These are phyloP conservation scores for Cephalopterus ornatus DNA, from an alignment of 2,113 vertebrate species.

Conservation along the genomic window DNA sequence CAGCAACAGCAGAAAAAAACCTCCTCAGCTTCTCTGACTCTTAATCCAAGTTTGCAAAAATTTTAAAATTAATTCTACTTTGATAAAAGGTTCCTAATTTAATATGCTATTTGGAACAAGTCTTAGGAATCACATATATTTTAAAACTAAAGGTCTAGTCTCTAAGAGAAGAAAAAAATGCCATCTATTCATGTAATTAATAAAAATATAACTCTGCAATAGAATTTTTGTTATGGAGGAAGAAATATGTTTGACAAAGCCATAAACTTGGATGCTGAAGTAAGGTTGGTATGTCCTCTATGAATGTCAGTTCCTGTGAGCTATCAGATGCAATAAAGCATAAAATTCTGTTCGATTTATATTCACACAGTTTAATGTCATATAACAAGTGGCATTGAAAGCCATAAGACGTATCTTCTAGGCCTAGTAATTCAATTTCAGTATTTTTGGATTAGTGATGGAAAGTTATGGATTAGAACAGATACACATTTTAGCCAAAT, in stretches of 20 bases:
- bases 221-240: neutral
- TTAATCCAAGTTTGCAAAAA: neutral
- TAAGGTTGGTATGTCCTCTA: neutral
- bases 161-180: neutral
- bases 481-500: conserved; percentile 9
- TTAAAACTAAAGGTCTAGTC: neutral
- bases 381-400: neutral
- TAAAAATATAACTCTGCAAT: neutral
- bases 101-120: neutral
- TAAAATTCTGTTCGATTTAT: conserved; percentile 18
- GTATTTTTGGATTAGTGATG: neutral
- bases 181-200: neutral
- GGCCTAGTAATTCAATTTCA: neutral
- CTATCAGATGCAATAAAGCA: conserved; percentile 27
- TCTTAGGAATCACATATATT: conserved; percentile 2
- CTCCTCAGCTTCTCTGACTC: neutral
- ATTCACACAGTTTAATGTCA: neutral
- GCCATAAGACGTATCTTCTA: neutral
- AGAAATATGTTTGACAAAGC: neutral
- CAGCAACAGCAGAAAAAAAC: neutral
- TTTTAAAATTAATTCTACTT: neutral
- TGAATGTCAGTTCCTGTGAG: neutral
- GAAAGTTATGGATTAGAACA: conserved; percentile 35
- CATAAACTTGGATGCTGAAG: neutral
- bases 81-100: neutral